Conservation (phyloP, 1,140 invertebrate genomes). For the Aphis craccivora region DNA sequence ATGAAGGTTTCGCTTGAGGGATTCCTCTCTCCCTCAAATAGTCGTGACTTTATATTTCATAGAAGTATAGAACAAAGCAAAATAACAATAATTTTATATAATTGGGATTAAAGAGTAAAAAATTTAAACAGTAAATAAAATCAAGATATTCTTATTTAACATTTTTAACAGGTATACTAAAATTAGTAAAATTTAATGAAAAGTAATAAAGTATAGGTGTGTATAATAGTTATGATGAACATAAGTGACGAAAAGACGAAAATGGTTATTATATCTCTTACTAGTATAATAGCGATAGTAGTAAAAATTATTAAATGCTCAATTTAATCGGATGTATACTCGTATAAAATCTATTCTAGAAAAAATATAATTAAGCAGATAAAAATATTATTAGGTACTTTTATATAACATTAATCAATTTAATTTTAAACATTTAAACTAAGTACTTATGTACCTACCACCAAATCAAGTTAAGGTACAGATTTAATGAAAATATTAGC, state of each 20-base stretch:
- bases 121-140: not conserved
- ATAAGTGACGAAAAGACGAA: not conserved
- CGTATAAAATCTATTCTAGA: not conserved
- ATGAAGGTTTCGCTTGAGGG: conserved; percentile 29
- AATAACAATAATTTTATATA: conserved; percentile 27
- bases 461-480: not conserved
- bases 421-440: not conserved
- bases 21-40: not conserved
- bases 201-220: not conserved
- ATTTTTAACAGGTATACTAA: not conserved
- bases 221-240: not conserved
- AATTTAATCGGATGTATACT: not conserved
- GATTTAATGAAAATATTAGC: not conserved
- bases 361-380: not conserved
- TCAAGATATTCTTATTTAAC: not conserved
- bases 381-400: not conserved
- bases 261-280: not conserved
- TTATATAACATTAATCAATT: not conserved
- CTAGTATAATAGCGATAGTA: not conserved
- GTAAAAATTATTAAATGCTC: not conserved
- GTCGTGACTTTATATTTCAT: conserved; percentile 30
- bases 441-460: not conserved
- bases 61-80: not conserved
- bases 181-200: not conserved
- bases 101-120: not conserved